Evolutionary conservation across 2,888 invertebrate genomes (phyloP).

Genomic region (Schizotus pectinicornis): DNA sequence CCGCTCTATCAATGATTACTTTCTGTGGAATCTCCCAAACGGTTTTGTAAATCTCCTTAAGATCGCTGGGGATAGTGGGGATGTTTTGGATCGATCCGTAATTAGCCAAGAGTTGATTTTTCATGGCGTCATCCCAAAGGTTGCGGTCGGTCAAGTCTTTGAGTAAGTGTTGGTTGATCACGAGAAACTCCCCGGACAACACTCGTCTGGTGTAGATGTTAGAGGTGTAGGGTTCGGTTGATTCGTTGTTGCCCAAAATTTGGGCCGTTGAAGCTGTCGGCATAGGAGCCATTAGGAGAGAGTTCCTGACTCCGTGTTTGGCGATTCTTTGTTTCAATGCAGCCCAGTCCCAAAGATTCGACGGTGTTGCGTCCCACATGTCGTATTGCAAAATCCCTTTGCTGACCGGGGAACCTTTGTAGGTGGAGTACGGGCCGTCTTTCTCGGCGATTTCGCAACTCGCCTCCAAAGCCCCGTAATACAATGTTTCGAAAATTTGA

Average conservation of each 20-base stretch:
- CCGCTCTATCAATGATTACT: slow-evolving; percentile 93
- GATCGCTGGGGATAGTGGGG: slow-evolving; percentile 79
- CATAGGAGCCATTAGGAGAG: slow-evolving; percentile 93
- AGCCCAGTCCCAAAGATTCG: slow-evolving; percentile 89
- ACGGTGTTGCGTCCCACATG: slow-evolving; percentile 93
- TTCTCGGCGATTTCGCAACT: slow-evolving; percentile 92
- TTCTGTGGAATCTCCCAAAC: slow-evolving; percentile 98
- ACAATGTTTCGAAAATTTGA: slow-evolving; percentile 97
- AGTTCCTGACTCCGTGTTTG: slow-evolving; percentile 90
- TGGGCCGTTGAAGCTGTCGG: slow-evolving; percentile 99
- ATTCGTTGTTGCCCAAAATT: slow-evolving; percentile 98
- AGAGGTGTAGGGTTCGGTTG: slow-evolving; percentile 97
- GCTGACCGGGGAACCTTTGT: slow-evolving; percentile 86
- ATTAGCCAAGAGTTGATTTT: slow-evolving; percentile 88
- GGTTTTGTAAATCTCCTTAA: slow-evolving; percentile 91
- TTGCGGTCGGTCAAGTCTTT: slow-evolving; percentile 90
- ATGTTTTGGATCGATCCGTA: slow-evolving; percentile 94
- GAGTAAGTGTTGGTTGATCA: slow-evolving; percentile 95
- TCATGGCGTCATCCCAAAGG: slow-evolving; percentile 92
- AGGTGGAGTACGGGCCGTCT: slow-evolving; percentile 88
- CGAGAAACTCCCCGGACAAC: slow-evolving; percentile 93
- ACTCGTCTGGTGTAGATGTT: slow-evolving; percentile 96
- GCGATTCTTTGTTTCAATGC: slow-evolving; percentile 83
- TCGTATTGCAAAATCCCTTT: slow-evolving; percentile 96
- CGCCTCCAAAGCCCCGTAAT: slow-evolving; percentile 93